phyloP scores from a whole-genome alignment of 1,140 invertebrate genomes.

The Drosophila kikkawai region DNA sequence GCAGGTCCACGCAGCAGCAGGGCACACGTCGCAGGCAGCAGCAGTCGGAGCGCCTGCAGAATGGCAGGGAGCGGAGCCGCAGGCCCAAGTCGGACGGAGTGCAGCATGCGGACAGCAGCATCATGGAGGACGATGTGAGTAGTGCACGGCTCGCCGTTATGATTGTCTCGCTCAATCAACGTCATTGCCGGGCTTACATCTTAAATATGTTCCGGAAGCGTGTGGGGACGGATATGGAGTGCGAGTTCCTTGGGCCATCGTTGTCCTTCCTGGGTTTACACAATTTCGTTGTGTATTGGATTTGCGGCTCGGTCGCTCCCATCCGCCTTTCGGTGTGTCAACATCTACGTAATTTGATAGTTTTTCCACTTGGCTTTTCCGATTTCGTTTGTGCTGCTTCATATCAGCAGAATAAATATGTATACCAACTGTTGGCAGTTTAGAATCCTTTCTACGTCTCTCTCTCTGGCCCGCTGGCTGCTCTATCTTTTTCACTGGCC shows the following conservation, averaged over 20 bases:
- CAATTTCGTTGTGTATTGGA: slow-evolving; percentile 53
- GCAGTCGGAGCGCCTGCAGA: slow-evolving; percentile 71
- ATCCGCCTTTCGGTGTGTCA: slow-evolving; percentile 39
- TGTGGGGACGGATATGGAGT: slow-evolving; percentile 2
- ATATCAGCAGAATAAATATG: slow-evolving; percentile 68
- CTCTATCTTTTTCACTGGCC: slow-evolving; percentile 24
- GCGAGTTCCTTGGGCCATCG: slow-evolving; percentile 1
- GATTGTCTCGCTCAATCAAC: slow-evolving; percentile 47
- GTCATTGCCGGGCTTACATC: slow-evolving; percentile 55
- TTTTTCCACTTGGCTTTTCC: slow-evolving; percentile 71
- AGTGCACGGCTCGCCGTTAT: slow-evolving; percentile 23
- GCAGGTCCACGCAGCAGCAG: slow-evolving; percentile 64
- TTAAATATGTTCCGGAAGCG: slow-evolving; percentile 63
- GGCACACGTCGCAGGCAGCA: slow-evolving; percentile 68
- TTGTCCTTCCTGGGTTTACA: slow-evolving; percentile 42
- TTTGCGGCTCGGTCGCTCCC: slow-evolving; percentile 40
- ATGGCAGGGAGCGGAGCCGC: slow-evolving; percentile 73
- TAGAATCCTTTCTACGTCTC: slow-evolving; percentile 29
- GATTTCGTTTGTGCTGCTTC: slow-evolving; percentile 36
- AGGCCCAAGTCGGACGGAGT: slow-evolving; percentile 77
- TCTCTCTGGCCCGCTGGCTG: neutral
- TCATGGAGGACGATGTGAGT: slow-evolving; percentile 84
- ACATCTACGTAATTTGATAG: slow-evolving; percentile 78
- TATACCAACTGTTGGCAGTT: slow-evolving; percentile 48
- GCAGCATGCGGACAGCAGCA: slow-evolving; percentile 83